Conservation (phyloP, 2,797 vertebrate genomes). For the Vultur gryphus region DNA sequence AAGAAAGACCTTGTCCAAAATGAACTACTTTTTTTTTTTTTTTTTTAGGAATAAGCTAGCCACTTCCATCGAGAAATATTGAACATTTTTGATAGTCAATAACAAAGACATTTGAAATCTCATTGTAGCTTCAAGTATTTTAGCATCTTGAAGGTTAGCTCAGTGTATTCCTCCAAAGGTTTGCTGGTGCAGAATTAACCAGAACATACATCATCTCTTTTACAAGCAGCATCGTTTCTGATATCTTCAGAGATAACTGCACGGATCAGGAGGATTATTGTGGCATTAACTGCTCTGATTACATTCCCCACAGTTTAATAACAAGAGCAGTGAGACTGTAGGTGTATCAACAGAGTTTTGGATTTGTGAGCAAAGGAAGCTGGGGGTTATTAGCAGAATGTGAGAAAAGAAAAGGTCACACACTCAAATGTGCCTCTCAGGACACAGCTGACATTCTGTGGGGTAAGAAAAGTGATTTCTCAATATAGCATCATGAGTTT, state of each 20-base stretch:
- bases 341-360: slow-evolving; percentile 38
- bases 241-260: background rate
- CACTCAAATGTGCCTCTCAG: background rate
- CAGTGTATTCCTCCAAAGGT: background rate
- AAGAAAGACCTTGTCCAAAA: background rate
- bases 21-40: background rate
- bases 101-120: background rate
- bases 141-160: background rate
- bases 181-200: slow-evolving; percentile 6
- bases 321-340: slow-evolving; percentile 15
- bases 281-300: slow-evolving; percentile 61
- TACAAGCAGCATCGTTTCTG: background rate
- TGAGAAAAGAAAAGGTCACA: slow-evolving; percentile 40
- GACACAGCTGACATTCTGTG: background rate
- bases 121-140: background rate
- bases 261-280: slow-evolving; percentile 39
- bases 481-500: background rate
- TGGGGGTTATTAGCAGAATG: slow-evolving; percentile 44
- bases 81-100: background rate
- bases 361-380: slow-evolving; percentile 17
- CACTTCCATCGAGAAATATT: background rate
- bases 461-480: slow-evolving; percentile 21
- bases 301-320: slow-evolving; percentile 57
- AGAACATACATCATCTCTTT: background rate
- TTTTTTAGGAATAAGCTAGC: background rate